Conservation (phyloP, 2,888 invertebrate species). For the Crepidodera aurea region DNA sequence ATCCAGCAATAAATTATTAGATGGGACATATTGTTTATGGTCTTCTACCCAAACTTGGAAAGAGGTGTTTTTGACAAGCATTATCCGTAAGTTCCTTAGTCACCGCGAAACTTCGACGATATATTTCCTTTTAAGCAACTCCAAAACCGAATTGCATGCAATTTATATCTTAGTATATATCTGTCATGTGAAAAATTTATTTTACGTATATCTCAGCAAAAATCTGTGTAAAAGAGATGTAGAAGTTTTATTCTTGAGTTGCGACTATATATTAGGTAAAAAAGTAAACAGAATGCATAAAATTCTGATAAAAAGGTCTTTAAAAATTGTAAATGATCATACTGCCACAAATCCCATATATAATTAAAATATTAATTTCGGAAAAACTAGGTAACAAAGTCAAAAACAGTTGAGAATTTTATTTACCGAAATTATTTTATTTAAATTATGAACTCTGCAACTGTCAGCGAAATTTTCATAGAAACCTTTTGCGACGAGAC, state of each 20-base stretch:
- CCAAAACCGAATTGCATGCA: slow-evolving; percentile 7
- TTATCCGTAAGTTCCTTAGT: slow-evolving; percentile 40
- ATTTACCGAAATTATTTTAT: too few relatives aligned
- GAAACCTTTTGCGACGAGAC: too few relatives aligned
- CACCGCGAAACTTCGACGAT: slow-evolving; percentile 38
- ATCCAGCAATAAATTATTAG: slow-evolving; percentile 36
- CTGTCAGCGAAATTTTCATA: too few relatives aligned
- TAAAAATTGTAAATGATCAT: too few relatives aligned
- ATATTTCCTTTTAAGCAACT: slow-evolving; percentile 37
- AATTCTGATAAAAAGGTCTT: too few relatives aligned
- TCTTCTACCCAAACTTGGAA: slow-evolving; percentile 33
- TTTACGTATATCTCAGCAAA: slow-evolving; percentile 1
- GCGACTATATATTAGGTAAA: too few relatives aligned
- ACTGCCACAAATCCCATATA: too few relatives aligned
- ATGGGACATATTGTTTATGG: slow-evolving; percentile 40
- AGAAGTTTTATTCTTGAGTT: not conserved
- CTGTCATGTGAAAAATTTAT: not conserved
- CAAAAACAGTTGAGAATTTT: too few relatives aligned
- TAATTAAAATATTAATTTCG: too few relatives aligned
- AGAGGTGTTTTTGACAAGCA: slow-evolving; percentile 43
- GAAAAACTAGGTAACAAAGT: too few relatives aligned
- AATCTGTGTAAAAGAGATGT: not conserved
- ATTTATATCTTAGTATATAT: slow-evolving; percentile 6
- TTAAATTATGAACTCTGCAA: too few relatives aligned
- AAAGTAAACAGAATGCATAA: too few relatives aligned